phyloP scores from a whole-genome alignment of 2,113 vertebrate genomes.

The Psilopsiagon aurifrons region DNA sequence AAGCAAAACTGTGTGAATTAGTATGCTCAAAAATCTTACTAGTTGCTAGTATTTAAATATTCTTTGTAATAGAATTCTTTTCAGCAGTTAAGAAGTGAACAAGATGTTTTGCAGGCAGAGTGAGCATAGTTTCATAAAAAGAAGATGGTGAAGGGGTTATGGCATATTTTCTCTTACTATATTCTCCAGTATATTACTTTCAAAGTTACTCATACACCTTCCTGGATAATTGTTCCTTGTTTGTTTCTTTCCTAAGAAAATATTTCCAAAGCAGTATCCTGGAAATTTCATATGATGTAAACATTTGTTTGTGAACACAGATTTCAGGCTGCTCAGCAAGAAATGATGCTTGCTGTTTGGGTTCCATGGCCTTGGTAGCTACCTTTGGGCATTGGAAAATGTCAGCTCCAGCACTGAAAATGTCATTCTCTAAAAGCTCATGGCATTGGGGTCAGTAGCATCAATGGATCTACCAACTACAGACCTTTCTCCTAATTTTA shows the following conservation, averaged over 20 bases:
- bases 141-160: background rate
- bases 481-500: background rate
- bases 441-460: background rate
- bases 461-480: background rate
- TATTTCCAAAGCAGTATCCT: background rate
- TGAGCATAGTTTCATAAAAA: background rate
- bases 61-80: background rate
- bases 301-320: background rate
- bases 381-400: background rate
- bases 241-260: conserved; percentile 5
- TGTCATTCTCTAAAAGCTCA: background rate
- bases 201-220: background rate
- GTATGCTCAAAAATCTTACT: background rate
- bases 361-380: background rate
- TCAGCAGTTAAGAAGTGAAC: background rate
- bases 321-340: background rate
- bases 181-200: background rate
- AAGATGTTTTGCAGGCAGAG: background rate
- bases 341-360: background rate
- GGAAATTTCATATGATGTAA: background rate
- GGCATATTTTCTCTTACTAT: background rate
- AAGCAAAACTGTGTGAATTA: background rate
- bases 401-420: background rate
- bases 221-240: background rate
- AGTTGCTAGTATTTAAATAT: background rate